These are phyloP conservation scores for Falco rusticolus DNA, from an alignment of 2,797 vertebrate species.

Conservation along the genomic window DNA sequence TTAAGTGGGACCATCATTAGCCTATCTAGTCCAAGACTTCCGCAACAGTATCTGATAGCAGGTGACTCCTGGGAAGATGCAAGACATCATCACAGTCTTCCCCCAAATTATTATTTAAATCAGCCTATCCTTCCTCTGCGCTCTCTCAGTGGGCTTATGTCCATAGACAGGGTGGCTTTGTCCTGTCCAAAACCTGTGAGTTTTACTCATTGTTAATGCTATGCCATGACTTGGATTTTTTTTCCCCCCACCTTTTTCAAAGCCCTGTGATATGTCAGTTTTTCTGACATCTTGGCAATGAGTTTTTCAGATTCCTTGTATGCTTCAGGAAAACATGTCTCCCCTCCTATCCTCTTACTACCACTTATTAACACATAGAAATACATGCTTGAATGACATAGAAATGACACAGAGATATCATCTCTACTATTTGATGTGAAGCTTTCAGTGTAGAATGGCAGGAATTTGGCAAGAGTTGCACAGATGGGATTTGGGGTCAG, in stretches of 20 bases:
- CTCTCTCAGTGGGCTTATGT: neutral
- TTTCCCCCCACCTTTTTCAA: neutral
- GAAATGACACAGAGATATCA: neutral
- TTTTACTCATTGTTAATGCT: neutral
- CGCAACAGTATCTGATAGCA: neutral
- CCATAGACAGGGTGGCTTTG: neutral
- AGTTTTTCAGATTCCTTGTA: neutral
- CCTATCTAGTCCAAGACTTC: neutral
- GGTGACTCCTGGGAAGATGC: neutral
- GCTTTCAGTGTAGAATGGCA: neutral
- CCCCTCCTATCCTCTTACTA: neutral
- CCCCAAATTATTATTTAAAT: neutral
- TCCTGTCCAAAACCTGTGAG: neutral
- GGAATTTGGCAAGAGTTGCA: neutral
- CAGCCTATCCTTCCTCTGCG: neutral
- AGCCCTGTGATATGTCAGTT: neutral
- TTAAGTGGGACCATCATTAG: neutral
- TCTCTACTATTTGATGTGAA: neutral
- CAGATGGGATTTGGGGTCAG: neutral
- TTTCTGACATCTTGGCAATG: neutral
- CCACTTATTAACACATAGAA: neutral
- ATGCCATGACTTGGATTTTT: neutral
- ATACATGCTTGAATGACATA: too few species aligned
- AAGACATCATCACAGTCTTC: neutral
- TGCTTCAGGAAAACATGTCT: neutral